Evolutionary conservation across 1,140 invertebrate genomes (phyloP), one percentile per base, ranked within the genome.

Genomic region (Acromyrmex heyeri): DNA sequence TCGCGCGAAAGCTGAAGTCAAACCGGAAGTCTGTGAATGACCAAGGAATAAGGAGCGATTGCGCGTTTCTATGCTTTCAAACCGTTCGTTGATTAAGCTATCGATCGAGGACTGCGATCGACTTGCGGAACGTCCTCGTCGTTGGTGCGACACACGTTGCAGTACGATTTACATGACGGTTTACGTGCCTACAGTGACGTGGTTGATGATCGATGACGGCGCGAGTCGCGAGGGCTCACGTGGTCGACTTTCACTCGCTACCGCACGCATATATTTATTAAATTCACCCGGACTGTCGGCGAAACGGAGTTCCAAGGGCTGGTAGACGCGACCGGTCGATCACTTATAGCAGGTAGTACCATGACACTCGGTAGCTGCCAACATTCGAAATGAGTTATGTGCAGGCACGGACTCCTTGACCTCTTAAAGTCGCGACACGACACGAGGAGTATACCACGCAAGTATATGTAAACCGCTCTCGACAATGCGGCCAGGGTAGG

Each of bases 181-280:
- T 75, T 48, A 70, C 65, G 57, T 69, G 8, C 24, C 24, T 44
- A 44, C 79, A 21, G 24, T 72, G 53, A 82, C 67, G 69, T 21
- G 24, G 24, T 61, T 61, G 38, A 82, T 82, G 69, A 82, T 73
- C 79, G 79, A 82, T 61, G 79, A 82, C 38, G 67, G 18, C 55
- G 55, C 67, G 79, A 82, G 67, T 59, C 30, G 24, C 55, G 55
- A 7, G n/a, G 3, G 48, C 48, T 83, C 79, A 83, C 79, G 79
- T 75, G 79, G 79, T 62, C 55, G n/a, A 83, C 55, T 75, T 62
- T 59, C 38, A 48, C 55, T 83, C 55, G 79, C 53, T 24, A 6
- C 7, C 18, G 55, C 24, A 38, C 38, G 38, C 55, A 62, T 50
- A 50, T 75, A 83, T 75, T 61, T 83, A 75, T 83, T 70, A 75